Evolutionary conservation across 2,113 vertebrate genomes (phyloP).

Genomic region (Sitta europaea): DNA sequence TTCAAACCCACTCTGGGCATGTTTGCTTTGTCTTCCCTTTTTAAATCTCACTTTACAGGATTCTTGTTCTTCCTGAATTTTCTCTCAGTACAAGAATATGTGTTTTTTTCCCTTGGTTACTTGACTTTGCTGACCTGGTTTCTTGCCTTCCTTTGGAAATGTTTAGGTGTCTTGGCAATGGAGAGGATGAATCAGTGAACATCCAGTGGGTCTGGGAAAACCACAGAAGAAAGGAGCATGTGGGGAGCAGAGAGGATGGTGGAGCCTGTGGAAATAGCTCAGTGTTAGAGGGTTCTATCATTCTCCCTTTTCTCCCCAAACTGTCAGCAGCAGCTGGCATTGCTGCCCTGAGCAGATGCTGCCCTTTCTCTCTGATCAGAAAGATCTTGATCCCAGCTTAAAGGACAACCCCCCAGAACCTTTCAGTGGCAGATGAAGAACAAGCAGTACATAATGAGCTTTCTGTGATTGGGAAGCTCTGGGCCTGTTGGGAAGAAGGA

Average conservation of each 20-base stretch:
- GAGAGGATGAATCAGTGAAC: conserved; percentile 44
- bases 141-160: conserved; percentile 37
- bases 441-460: rapidly evolving
- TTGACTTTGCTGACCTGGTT: conserved; percentile 48
- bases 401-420: neutral
- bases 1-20: neutral
- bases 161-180: neutral
- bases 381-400: neutral
- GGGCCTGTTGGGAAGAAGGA: neutral
- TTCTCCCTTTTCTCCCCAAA: neutral
- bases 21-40: neutral
- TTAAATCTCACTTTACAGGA: neutral
- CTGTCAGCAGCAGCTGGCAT: neutral
- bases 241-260: neutral
- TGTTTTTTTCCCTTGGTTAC: conserved; percentile 15
- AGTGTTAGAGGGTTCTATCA: rapidly evolving
- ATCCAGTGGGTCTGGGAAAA: neutral
- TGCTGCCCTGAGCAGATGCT: neutral
- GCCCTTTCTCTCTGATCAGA: neutral
- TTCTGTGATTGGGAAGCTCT: neutral
- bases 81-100: neutral
- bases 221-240: neutral
- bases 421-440: neutral
- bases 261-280: neutral
- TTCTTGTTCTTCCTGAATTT: neutral